Conservation (phyloP, 1,140 invertebrate genomes). For the Ips nitidus region DNA sequence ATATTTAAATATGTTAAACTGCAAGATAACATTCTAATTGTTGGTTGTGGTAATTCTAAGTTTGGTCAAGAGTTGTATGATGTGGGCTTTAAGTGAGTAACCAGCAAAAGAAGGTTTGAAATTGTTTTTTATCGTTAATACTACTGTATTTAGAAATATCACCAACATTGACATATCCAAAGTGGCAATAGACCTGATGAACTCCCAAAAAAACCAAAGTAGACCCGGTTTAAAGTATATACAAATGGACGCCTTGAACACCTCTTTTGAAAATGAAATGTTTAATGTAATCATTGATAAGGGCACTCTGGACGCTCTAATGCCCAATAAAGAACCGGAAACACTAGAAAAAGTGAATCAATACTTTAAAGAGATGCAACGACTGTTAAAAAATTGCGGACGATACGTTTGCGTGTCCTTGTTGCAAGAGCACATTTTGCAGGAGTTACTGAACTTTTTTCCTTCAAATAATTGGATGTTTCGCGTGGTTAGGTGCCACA, state of each 20-base stretch:
- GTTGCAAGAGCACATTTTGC: constrained; percentile 86
- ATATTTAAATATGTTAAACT: constrained; percentile 88
- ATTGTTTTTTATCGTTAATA: neutral
- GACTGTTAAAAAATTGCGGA: constrained; percentile 65
- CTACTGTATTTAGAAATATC: constrained; percentile 63
- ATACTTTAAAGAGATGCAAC: constrained; percentile 75
- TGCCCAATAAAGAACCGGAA: constrained; percentile 72
- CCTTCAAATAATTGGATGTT: constrained; percentile 79
- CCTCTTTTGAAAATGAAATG: constrained; percentile 71
- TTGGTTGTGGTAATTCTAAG: constrained; percentile 94
- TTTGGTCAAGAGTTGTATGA: constrained; percentile 88
- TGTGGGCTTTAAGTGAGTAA: constrained; percentile 72
- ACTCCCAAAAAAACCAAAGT: constrained; percentile 63
- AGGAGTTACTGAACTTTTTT: constrained; percentile 73
- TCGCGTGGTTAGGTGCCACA: constrained; percentile 76
- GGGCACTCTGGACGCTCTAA: constrained; percentile 91
- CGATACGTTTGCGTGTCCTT: constrained; percentile 88
- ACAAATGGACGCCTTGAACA: constrained; percentile 85
- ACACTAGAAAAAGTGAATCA: constrained; percentile 65
- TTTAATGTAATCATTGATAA: constrained; percentile 91
- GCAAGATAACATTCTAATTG: constrained; percentile 79
- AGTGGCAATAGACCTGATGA: constrained; percentile 91
- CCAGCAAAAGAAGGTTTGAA: neutral
- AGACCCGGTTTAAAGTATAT: constrained; percentile 76
- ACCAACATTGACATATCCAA: constrained; percentile 91